These are phyloP conservation scores for Amblyornis subalaris DNA, from an alignment of 2,113 vertebrate species.

Conservation along the genomic window DNA sequence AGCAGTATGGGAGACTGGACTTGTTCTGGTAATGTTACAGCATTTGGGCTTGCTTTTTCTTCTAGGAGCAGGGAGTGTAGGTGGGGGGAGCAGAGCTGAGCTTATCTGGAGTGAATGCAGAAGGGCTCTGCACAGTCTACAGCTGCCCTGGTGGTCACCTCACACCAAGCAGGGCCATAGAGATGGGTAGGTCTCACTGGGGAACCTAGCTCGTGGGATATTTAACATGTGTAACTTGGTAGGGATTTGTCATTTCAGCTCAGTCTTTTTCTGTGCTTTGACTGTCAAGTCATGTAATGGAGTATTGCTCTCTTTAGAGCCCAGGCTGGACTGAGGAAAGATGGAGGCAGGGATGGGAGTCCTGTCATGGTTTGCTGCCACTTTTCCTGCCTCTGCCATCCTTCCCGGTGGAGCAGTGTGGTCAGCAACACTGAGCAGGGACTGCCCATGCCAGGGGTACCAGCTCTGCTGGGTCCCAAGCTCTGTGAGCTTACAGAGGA, in stretches of 20 bases:
- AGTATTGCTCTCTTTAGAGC: not conserved
- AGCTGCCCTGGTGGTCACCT: not conserved
- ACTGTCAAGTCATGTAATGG: not conserved
- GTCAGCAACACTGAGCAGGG: not conserved
- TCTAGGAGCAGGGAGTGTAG: rapidly evolving
- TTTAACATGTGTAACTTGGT: not conserved
- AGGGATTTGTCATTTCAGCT: not conserved
- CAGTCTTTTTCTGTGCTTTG: not conserved
- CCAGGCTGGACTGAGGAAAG: not conserved
- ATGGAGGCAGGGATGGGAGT: not conserved
- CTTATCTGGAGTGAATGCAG: not conserved
- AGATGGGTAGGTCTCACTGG: not conserved
- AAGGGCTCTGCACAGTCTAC: not conserved
- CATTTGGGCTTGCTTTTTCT: not conserved
- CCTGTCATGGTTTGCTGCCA: not conserved
- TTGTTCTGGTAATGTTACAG: not conserved
- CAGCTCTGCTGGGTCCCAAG: rapidly evolving
- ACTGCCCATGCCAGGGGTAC: not conserved
- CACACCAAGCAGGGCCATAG: not conserved
- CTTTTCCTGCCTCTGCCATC: not conserved
- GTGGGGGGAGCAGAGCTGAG: not conserved
- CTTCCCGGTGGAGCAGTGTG: not conserved
- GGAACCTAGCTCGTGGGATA: not conserved
- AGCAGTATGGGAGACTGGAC: not conserved
- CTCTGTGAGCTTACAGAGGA: not conserved